These are phyloP conservation scores for Calliopum simillimum DNA, from an alignment of 2,888 invertebrate genomes.

Conservation along the genomic window DNA sequence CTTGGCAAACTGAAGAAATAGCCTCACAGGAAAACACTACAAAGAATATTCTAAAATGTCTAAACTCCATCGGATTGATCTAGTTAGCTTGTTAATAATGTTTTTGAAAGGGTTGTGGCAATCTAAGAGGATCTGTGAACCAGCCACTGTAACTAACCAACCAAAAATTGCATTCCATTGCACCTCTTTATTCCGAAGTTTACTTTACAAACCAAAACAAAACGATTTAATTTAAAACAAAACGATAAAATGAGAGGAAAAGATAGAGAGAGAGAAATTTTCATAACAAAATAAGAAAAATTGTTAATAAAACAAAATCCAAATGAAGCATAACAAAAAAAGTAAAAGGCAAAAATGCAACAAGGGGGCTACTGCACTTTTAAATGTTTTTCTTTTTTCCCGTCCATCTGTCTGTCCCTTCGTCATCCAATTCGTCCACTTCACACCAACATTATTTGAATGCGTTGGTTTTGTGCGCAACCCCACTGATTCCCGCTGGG, in stretches of 20 bases:
- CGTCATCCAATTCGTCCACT: constrained; percentile 11
- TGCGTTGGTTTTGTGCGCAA: background rate
- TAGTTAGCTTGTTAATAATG: too few species aligned
- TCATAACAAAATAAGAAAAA: background rate
- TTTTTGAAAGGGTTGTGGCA: too few species aligned
- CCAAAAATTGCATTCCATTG: too few species aligned
- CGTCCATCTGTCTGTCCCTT: background rate
- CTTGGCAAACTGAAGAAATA: too few species aligned
- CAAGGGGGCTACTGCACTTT: constrained; percentile 1
- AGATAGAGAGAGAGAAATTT: background rate
- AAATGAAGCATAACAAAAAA: background rate
- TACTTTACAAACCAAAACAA: too few species aligned
- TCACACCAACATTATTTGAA: background rate
- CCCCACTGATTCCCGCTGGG: background rate
- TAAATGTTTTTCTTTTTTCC: background rate
- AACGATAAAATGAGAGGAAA: background rate
- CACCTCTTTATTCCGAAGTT: too few species aligned
- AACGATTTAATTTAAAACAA: background rate
- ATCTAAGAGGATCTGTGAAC: too few species aligned
- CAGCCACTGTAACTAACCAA: too few species aligned
- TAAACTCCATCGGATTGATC: too few species aligned
- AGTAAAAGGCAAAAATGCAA: constrained; percentile 11
- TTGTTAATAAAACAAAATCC: background rate
- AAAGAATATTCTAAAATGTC: too few species aligned
- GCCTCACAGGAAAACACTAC: too few species aligned